phyloP scores from a whole-genome alignment of 2,797 vertebrate genomes.

The Okamejei kenojei region DNA sequence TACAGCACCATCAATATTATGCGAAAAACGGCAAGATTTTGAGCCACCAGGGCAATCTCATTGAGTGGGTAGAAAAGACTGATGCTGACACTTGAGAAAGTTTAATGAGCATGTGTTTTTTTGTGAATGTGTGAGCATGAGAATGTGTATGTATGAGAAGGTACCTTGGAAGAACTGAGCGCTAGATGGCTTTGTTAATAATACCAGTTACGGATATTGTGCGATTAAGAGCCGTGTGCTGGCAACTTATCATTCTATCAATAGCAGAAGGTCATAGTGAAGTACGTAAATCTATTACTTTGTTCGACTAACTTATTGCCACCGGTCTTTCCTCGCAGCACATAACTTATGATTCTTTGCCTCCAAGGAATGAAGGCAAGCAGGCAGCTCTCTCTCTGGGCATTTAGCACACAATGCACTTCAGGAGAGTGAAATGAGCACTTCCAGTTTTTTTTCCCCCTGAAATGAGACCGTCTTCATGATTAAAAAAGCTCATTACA shows the following conservation, averaged over 20 bases:
- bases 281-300: slow-evolving; percentile 2
- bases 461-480: slow-evolving; percentile 34
- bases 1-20: not conserved
- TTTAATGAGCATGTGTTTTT: not conserved
- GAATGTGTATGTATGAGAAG: not conserved
- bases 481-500: slow-evolving; percentile 38
- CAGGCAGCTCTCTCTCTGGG: not conserved
- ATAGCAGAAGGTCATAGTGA: not conserved
- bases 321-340: slow-evolving; percentile 17
- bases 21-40: not conserved
- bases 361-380: not conserved
- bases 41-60: not conserved
- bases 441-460: not conserved
- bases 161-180: not conserved
- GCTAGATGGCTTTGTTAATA: not conserved
- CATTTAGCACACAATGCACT: not conserved
- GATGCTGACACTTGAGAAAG: not conserved
- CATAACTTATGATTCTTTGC: not conserved
- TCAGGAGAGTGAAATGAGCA: slow-evolving; percentile 26
- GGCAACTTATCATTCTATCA: not conserved
- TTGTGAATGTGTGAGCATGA: not conserved
- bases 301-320: not conserved
- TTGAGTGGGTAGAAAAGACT: not conserved
- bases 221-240: not conserved
- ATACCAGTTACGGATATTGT: not conserved